A percentile compares a stretch with the other conserved stretches of the same genome.
Conservation (phyloP, 2,888 invertebrate species). For the Sinhomidia bicolor region DNA sequence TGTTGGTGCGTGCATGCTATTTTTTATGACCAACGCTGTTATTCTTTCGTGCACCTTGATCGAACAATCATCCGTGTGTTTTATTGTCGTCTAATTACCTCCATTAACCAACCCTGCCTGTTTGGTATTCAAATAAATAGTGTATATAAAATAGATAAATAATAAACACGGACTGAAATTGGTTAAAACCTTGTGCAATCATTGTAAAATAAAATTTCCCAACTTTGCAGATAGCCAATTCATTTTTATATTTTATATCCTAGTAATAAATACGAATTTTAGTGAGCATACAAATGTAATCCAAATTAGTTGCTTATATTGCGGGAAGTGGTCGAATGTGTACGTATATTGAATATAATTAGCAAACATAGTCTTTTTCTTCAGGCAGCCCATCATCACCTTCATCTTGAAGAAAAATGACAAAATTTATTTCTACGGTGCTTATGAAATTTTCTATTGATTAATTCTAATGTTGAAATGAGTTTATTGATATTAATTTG, state of each 20-base stretch:
- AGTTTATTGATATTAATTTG: background rate
- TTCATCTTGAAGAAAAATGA: background rate
- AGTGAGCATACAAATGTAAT: background rate
- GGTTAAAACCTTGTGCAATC: slow-evolving; percentile 6
- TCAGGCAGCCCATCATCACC: background rate
- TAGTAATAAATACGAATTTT: background rate
- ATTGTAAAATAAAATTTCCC: slow-evolving; percentile 18
- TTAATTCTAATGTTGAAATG: slow-evolving; percentile 4
- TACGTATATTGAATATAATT: too few relatives aligned
- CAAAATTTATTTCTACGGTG: background rate
- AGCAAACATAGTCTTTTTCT: too few relatives aligned
- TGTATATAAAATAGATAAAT: too few relatives aligned
- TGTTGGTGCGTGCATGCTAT: too few relatives aligned
- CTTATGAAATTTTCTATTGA: background rate
- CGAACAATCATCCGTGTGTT: slow-evolving; percentile 56
- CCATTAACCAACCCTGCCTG: background rate
- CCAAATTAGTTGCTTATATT: background rate
- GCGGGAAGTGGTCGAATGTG: background rate
- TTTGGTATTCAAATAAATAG: slow-evolving; percentile 22
- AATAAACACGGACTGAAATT: background rate
- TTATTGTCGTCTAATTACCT: slow-evolving; percentile 58
- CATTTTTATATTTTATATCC: background rate
- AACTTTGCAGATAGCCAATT: background rate
- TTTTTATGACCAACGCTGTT: slow-evolving; percentile 48
- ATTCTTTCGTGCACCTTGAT: slow-evolving; percentile 63